Evolutionary conservation across 2,888 invertebrate species (phyloP).

Genomic region (Melipona bicolor): DNA sequence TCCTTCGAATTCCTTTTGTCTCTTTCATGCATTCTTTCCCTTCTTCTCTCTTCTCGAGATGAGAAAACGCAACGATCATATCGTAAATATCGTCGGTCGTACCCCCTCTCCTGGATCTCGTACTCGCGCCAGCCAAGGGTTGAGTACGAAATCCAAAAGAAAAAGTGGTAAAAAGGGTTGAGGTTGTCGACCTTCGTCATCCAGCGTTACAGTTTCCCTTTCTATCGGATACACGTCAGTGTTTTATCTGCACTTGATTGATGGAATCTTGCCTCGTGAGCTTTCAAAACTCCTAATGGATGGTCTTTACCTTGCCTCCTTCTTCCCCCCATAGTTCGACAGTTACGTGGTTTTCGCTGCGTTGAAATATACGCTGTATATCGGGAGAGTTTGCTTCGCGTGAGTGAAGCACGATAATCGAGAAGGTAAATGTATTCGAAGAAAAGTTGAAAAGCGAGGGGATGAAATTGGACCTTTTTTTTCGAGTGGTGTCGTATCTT

Average conservation of each 20-base stretch:
- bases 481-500: too few species aligned
- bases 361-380: not conserved
- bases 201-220: slow-evolving; percentile 9
- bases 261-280: slow-evolving; percentile 25
- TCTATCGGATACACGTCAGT: not conserved
- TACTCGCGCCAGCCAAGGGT: slow-evolving; percentile 14
- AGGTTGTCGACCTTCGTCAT: slow-evolving; percentile 50
- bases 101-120: slow-evolving; percentile 19
- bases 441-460: too few species aligned
- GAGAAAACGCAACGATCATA: slow-evolving; percentile 11
- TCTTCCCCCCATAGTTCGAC: not conserved
- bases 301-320: not conserved
- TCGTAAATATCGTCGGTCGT: not conserved
- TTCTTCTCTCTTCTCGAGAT: not conserved
- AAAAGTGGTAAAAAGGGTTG: not conserved
- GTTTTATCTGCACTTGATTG: slow-evolving; percentile 41
- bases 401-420: not conserved
- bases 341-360: not conserved
- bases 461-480: too few species aligned
- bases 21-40: not conserved
- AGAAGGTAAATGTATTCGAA: not conserved
- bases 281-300: slow-evolving; percentile 23
- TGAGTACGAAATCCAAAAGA: too few species aligned
- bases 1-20: slow-evolving; percentile 18
- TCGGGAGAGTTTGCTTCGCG: not conserved